Conservation (phyloP, 2,113 vertebrate genomes). For the Synchiropus splendidus region DNA sequence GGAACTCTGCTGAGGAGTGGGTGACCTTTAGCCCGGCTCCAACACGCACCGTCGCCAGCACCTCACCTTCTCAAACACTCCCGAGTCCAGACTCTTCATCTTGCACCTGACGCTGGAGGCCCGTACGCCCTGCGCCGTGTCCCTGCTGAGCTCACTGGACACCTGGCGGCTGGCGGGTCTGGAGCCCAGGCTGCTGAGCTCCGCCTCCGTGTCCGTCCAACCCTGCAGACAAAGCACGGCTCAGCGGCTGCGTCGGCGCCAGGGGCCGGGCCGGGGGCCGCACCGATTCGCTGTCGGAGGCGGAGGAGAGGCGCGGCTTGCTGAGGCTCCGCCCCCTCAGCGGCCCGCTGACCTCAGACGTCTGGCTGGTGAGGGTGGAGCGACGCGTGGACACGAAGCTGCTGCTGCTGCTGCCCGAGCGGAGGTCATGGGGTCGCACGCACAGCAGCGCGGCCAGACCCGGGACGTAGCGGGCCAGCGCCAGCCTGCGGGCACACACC, state of each 20-base stretch:
- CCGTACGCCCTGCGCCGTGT: constrained; percentile 53
- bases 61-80: constrained; percentile 59
- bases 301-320: constrained; percentile 68
- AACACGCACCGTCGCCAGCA: neutral
- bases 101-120: constrained; percentile 59
- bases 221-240: constrained; percentile 55
- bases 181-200: constrained; percentile 54
- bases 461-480: constrained; percentile 82
- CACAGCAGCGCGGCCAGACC: constrained; percentile 74
- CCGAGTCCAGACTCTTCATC: constrained; percentile 61
- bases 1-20: constrained; percentile 57
- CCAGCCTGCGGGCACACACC: constrained; percentile 65
- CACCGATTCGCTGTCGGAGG: constrained; percentile 84
- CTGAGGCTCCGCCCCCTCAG: constrained; percentile 29
- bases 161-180: constrained; percentile 61
- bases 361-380: constrained; percentile 77
- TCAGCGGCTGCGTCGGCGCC: neutral
- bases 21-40: no score
- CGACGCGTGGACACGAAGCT: constrained; percentile 78
- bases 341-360: constrained; percentile 64
- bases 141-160: constrained; percentile 60
- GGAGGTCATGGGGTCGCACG: constrained; percentile 59
- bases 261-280: constrained; percentile 19
- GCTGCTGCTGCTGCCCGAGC: constrained; percentile 71
- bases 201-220: constrained; percentile 74